Evolutionary conservation across 2,888 invertebrate species (phyloP).

Genomic region (Elysia crispata): DNA sequence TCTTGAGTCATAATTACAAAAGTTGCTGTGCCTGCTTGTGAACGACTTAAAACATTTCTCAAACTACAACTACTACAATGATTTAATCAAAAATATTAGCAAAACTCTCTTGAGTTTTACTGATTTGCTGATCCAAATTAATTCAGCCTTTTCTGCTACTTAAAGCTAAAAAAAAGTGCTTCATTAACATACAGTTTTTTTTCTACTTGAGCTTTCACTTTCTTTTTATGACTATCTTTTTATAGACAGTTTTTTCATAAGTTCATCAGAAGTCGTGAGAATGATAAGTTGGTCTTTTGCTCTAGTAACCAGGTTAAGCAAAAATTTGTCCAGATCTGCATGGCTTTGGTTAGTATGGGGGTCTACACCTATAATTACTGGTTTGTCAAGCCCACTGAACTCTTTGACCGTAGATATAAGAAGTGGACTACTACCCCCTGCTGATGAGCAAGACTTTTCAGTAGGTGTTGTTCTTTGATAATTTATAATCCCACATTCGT

Average conservation of each 20-base stretch:
- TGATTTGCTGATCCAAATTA: too few species aligned
- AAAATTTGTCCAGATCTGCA: slow-evolving; percentile 65
- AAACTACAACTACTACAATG: too few species aligned
- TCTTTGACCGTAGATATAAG: slow-evolving; percentile 62
- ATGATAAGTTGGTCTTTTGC: slow-evolving; percentile 67
- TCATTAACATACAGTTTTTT: neutral
- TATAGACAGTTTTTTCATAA: slow-evolving; percentile 54
- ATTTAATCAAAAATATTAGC: too few species aligned
- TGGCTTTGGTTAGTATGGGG: slow-evolving; percentile 63
- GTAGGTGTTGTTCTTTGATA: neutral
- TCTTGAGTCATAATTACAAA: too few species aligned
- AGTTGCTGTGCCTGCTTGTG: too few species aligned
- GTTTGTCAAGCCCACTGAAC: slow-evolving; percentile 67
- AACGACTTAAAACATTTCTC: too few species aligned
- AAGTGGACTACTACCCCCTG: neutral
- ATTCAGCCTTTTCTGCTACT: neutral
- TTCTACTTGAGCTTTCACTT: neutral
- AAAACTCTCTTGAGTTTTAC: too few species aligned
- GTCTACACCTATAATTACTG: slow-evolving; percentile 64
- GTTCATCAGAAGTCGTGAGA: slow-evolving; percentile 61
- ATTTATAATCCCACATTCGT: neutral
- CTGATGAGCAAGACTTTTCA: neutral
- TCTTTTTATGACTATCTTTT: neutral
- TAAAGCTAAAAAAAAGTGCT: neutral
- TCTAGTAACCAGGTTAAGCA: slow-evolving; percentile 66